Percentiles rank a stretch among this genome's conserved stretches.
Conservation (phyloP, 2,113 vertebrate genomes). For the Lasiurus cinereus region DNA sequence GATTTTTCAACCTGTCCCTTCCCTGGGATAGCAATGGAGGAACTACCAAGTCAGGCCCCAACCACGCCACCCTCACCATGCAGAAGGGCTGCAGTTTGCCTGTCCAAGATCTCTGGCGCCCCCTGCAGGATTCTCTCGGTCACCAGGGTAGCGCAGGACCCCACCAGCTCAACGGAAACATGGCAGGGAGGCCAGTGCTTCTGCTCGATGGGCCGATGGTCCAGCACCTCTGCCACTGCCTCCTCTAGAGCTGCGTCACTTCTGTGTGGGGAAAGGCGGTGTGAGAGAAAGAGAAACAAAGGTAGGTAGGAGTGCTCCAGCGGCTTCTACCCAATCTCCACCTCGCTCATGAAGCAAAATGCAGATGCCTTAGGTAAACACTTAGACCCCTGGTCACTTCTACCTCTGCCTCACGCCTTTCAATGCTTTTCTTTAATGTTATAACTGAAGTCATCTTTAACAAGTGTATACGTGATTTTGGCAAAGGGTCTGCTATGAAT, state of each 20-base stretch:
- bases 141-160: constrained; percentile 95
- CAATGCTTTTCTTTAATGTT: background rate
- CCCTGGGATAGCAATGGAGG: background rate
- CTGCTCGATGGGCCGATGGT: constrained; percentile 92
- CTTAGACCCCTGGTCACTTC: background rate
- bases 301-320: background rate
- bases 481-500: background rate
- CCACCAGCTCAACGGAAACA: constrained; percentile 91
- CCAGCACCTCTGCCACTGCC: constrained; percentile 92
- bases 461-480: background rate
- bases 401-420: background rate
- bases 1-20: background rate
- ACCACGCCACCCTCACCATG: constrained; percentile 88
- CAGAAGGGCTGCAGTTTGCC: constrained; percentile 89
- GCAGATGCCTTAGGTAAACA: background rate
- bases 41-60: background rate
- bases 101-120: constrained; percentile 90
- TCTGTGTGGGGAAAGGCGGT: constrained; percentile 71
- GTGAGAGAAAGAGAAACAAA: constrained; percentile 6
- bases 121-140: constrained; percentile 91
- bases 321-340: background rate
- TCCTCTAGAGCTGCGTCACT: constrained; percentile 90
- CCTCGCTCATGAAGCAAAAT: background rate
- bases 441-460: background rate
- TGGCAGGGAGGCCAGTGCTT: constrained; percentile 82